These are phyloP conservation scores for Blastobasis adustella DNA, from an alignment of 2,888 invertebrate species.

Conservation along the genomic window DNA sequence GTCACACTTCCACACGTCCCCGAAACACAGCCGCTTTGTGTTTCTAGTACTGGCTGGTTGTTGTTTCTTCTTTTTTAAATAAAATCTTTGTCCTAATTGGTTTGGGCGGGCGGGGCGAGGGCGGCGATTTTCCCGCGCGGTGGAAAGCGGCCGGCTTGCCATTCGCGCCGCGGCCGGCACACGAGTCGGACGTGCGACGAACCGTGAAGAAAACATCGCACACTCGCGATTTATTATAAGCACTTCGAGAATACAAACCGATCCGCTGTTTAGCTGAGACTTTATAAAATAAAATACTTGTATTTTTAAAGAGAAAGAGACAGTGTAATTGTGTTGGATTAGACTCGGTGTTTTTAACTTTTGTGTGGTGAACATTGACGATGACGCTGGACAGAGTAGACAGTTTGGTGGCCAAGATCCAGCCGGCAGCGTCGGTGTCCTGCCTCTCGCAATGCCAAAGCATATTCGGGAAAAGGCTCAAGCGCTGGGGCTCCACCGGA, in stretches of 20 bases:
- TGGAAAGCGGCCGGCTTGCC: slow-evolving; percentile 34
- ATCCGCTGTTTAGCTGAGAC: no score
- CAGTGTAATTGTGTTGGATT: neutral
- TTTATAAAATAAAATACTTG: neutral
- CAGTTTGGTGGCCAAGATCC: slow-evolving; percentile 63
- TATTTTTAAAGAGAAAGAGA: neutral
- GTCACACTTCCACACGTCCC: no score
- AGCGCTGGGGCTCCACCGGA: slow-evolving; percentile 84
- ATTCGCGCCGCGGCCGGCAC: slow-evolving; percentile 43
- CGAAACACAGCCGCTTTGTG: no score
- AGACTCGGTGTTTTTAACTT: neutral
- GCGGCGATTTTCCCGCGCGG: slow-evolving; percentile 47
- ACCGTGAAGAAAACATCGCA: slow-evolving; percentile 5
- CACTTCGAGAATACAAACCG: no score
- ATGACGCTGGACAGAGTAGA: slow-evolving; percentile 69
- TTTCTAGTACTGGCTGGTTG: no score
- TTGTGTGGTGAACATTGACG: slow-evolving; percentile 15
- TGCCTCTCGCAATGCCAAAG: slow-evolving; percentile 76
- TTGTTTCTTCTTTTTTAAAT: neutral
- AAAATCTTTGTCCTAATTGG: slow-evolving; percentile 37
- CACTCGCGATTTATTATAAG: slow-evolving; percentile 7
- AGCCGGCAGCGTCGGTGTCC: slow-evolving; percentile 67
- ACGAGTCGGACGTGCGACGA: slow-evolving; percentile 39
- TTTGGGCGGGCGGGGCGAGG: slow-evolving; percentile 47
- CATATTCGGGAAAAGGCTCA: slow-evolving; percentile 78